phyloP scores from a whole-genome alignment of 2,113 vertebrate genomes.

The Chaetops frenatus region DNA sequence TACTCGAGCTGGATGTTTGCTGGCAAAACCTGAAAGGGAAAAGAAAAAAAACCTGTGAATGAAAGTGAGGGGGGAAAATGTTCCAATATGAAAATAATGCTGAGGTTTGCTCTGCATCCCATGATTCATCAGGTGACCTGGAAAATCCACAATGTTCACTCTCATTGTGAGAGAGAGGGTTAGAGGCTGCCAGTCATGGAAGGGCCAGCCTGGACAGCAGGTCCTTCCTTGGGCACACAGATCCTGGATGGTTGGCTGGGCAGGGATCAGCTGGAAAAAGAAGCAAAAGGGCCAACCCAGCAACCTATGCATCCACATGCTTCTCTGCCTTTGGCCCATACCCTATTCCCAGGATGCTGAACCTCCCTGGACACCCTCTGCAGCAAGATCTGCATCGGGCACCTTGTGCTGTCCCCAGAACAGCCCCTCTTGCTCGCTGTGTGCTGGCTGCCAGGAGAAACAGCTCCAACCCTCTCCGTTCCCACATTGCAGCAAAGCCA shows the following conservation, averaged over 20 bases:
- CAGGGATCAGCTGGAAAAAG: background rate
- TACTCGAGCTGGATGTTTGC: background rate
- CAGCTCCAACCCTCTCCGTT: background rate
- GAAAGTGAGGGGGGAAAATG: background rate
- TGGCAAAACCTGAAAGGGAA: background rate
- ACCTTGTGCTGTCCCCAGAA: fast-evolving
- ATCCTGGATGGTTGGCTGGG: background rate
- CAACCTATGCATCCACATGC: background rate
- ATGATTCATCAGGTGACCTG: background rate
- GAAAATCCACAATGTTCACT: fast-evolving
- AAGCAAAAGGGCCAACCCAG: background rate
- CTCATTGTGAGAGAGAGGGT: background rate
- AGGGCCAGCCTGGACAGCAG: background rate
- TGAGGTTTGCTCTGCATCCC: background rate
- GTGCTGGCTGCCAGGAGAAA: background rate
- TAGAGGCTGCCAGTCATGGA: background rate
- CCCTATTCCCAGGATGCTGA: background rate
- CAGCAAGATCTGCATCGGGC: background rate
- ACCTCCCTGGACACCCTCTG: background rate
- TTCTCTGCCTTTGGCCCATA: background rate
- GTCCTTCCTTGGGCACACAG: fast-evolving
- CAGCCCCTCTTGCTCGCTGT: background rate
- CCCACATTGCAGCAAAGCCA: conserved; percentile 34
- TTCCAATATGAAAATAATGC: background rate
- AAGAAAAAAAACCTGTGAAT: background rate